These are phyloP conservation scores for Phyllotreta striolata DNA, from an alignment of 2,888 invertebrate genomes.

Conservation along the genomic window DNA sequence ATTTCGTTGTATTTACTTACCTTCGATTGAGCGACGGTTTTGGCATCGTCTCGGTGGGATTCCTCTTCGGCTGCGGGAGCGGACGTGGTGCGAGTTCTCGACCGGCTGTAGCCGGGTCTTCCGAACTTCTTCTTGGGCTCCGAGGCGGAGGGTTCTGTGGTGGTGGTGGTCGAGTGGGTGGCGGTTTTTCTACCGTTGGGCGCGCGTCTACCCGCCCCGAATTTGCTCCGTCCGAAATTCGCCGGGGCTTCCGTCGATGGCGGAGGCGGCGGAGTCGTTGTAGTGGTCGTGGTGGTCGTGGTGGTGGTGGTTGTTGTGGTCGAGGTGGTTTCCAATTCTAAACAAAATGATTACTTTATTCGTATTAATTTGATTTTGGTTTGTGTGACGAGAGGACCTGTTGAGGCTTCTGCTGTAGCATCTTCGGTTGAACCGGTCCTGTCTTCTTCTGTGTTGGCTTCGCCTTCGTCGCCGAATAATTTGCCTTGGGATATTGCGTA, in stretches of 20 bases:
- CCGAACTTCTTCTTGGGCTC: constrained; percentile 63
- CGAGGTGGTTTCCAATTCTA: constrained; percentile 60
- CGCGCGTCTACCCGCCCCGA: constrained; percentile 46
- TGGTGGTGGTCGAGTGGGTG: constrained; percentile 54
- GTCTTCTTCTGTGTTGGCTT: constrained; percentile 57
- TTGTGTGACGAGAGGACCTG: constrained; percentile 31
- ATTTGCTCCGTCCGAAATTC: constrained; percentile 49
- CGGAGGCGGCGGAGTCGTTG: constrained; percentile 62
- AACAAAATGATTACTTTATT: not conserved
- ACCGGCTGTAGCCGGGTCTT: constrained; percentile 60
- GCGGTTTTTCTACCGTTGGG: constrained; percentile 50
- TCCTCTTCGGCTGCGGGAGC: constrained; percentile 56
- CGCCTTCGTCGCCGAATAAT: constrained; percentile 60
- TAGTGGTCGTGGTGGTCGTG: constrained; percentile 64
- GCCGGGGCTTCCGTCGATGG: constrained; percentile 55
- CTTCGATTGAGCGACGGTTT: constrained; percentile 55
- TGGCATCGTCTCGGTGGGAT: constrained; percentile 59
- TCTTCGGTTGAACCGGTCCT: constrained; percentile 42
- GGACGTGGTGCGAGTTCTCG: constrained; percentile 56
- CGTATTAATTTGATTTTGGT: too few relatives aligned
- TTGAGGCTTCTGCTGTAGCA: constrained; percentile 42
- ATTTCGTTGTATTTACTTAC: constrained; percentile 39
- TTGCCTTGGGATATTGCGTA: constrained; percentile 78
- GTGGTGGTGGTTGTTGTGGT: constrained; percentile 66
- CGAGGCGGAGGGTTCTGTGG: constrained; percentile 60